Conservation (phyloP, 2,888 invertebrate genomes). For the Eurytoma adleriae region DNA sequence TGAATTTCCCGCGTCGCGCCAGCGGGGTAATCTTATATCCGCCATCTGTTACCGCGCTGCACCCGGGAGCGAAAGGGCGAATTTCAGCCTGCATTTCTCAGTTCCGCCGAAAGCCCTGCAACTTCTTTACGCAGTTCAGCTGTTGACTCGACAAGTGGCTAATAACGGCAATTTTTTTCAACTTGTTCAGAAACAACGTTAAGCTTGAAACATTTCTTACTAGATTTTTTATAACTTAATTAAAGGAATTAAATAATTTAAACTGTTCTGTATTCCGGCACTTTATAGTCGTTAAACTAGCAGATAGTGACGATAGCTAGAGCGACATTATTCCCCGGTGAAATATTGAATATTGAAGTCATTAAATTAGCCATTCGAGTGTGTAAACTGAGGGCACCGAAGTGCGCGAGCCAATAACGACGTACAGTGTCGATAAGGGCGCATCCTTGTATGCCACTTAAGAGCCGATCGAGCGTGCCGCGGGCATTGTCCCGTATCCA, state of each 20-base stretch:
- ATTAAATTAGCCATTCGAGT: constrained; percentile 38
- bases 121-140: neutral
- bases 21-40: constrained; percentile 16
- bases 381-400: constrained; percentile 53
- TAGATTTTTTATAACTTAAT: too few relatives aligned
- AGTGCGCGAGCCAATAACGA: constrained; percentile 1
- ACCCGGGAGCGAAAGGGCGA: neutral
- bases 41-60: neutral
- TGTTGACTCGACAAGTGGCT: neutral
- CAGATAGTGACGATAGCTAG: too few relatives aligned
- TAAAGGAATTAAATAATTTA: neutral
- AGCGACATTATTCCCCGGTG: too few relatives aligned
- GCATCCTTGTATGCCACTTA: constrained; percentile 35
- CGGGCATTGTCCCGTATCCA: constrained; percentile 60
- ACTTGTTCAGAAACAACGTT: too few relatives aligned
- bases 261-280: too few relatives aligned
- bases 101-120: neutral
- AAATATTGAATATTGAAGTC: constrained; percentile 24
- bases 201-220: neutral
- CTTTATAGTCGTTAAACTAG: too few relatives aligned
- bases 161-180: too few relatives aligned
- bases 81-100: neutral
- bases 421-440: constrained; percentile 37
- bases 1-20: constrained; percentile 36
- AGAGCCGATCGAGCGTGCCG: constrained; percentile 26